Evolutionary conservation across 2,113 vertebrate genomes (phyloP).

Genomic region (Pteropus alecto): DNA sequence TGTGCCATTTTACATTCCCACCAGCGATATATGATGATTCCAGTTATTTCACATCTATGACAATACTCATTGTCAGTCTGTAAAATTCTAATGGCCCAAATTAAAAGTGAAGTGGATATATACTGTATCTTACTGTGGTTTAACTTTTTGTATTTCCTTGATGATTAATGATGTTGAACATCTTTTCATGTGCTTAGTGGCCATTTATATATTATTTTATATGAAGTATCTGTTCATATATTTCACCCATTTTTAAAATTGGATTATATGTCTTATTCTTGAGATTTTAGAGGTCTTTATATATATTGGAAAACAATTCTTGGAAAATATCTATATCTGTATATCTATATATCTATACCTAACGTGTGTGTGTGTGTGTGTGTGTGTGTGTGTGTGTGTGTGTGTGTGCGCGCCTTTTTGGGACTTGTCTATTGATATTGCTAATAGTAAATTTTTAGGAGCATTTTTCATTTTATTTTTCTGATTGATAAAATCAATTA

Average conservation of each 20-base stretch:
- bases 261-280: not conserved
- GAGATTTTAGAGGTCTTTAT: not conserved
- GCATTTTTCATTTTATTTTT: not conserved
- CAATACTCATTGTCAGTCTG: not conserved
- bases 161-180: not conserved
- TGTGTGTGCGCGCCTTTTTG: not conserved
- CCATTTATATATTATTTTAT: not conserved
- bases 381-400: no score
- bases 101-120: not conserved
- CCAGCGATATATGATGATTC: not conserved
- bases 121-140: not conserved
- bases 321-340: not conserved
- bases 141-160: not conserved
- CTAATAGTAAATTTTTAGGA: not conserved
- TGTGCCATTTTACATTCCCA: not conserved
- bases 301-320: not conserved
- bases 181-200: not conserved
- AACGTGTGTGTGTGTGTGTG: no score
- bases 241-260: conserved; percentile 16
- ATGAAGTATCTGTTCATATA: not conserved
- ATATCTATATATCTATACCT: no score
- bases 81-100: not conserved
- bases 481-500: not conserved
- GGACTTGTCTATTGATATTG: not conserved
- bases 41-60: not conserved